These are phyloP conservation scores for Acropora tenuis DNA, from an alignment of 64 coral and sea anemone genomes.

Conservation along the genomic window DNA sequence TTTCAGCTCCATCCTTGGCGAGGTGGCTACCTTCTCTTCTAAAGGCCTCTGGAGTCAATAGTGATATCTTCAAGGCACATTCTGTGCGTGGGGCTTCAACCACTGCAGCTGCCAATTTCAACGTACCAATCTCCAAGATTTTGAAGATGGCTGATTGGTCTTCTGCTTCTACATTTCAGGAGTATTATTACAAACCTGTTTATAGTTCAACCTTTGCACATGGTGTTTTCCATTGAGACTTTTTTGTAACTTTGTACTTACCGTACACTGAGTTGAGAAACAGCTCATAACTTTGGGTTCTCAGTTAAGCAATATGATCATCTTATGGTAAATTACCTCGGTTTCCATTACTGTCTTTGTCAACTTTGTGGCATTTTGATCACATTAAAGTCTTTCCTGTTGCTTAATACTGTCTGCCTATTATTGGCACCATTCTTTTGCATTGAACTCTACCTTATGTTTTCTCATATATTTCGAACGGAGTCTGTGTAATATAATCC, in stretches of 20 bases:
- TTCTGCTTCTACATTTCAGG: no score
- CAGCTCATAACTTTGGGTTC: slow-evolving; percentile 26
- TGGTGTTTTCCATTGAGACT: no score
- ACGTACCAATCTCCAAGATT: no score
- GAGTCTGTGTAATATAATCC: no score
- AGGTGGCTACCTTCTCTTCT: slow-evolving; percentile 31
- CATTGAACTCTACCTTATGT: slow-evolving; percentile 19
- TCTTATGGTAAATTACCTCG: no score
- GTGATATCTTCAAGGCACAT: background rate
- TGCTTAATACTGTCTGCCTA: background rate
- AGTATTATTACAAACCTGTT: no score
- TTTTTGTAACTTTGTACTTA: background rate
- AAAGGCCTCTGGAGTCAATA: slow-evolving; percentile 2
- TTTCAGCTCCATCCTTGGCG: background rate
- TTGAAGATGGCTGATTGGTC: no score
- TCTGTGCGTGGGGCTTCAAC: no score
- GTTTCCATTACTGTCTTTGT: background rate
- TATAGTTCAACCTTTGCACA: no score
- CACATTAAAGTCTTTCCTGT: background rate
- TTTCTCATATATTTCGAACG: no score
- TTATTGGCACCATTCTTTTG: slow-evolving; percentile 4
- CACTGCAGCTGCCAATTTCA: no score
- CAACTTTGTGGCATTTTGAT: slow-evolving; percentile 28
- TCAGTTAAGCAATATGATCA: no score
- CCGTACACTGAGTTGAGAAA: slow-evolving; percentile 1